Percentiles rank a stretch among this genome's conserved stretches.
phyloP scores from a whole-genome alignment of 2,113 vertebrate genomes.

The Phrynocephalus versicolor region DNA sequence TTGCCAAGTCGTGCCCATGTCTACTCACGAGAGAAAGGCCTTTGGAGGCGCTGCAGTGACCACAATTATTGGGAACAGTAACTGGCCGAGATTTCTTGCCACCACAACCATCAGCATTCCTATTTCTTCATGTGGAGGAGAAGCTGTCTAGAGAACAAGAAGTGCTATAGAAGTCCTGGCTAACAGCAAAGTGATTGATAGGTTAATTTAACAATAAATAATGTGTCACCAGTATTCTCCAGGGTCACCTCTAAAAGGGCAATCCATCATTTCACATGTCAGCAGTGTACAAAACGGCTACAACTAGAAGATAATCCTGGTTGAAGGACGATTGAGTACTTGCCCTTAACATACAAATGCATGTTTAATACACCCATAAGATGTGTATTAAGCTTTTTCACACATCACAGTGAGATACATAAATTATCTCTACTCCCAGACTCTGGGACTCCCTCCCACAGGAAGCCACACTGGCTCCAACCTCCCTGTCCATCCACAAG shows the following conservation, averaged over 20 bases:
- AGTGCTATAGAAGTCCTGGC: neutral
- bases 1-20: too few species aligned
- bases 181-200: neutral
- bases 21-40: too few species aligned
- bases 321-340: neutral
- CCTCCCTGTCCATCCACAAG: too few species aligned
- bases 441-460: too few species aligned
- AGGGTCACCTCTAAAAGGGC: neutral
- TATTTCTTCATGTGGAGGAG: neutral
- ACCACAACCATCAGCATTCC: neutral
- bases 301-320: neutral
- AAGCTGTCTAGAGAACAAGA: neutral
- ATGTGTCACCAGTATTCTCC: neutral
- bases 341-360: neutral
- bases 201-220: neutral
- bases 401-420: too few species aligned
- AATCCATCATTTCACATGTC: neutral
- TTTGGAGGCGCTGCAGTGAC: neutral
- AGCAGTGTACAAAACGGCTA: neutral
- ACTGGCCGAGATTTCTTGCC: neutral
- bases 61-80: neutral
- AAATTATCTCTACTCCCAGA: too few species aligned
- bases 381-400: neutral
- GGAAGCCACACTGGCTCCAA: too few species aligned
- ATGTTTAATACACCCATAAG: too few species aligned